Evolutionary conservation across 2,888 invertebrate genomes (phyloP), one percentile per base, ranked within the genome.

Genomic region (Molorchus minor): DNA sequence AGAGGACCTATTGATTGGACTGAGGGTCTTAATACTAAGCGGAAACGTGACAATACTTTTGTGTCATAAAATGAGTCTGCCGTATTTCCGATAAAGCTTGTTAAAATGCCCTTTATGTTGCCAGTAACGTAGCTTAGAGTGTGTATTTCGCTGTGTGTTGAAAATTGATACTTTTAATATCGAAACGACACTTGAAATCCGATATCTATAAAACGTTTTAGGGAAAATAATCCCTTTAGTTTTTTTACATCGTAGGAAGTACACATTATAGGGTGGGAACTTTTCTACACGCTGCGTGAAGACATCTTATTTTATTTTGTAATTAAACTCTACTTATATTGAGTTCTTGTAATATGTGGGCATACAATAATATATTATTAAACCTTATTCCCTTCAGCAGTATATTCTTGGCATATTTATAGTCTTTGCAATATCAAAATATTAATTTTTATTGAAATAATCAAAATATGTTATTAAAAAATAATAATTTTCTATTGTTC

Each of bases 241-340:
- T 54, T 44, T n/a, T 36, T 44, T 20, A 19, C 4, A n/a, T 51
- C 45, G 64, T 65, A 67, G 70, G 70, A 70, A 70, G 69, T 69
- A 56, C 66, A 69, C 66, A 29, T 59, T 62, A 53, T 55, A 68
- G 65, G 70, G 63, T 68, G 70, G 55, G 68, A 70, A 70, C 54
- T 16, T 44, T 41, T 46, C 53, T 56, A 25, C 45, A 33, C 46
- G 40, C 54, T 49, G 41, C 35, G 33, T 29, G 10, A 21, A 58
- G n/a, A 46, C 56, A 65, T 63, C 62, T 63, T 59, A 43, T 56
- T 46, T 40, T 43, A 36, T 45, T 44, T 16, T 54, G 36, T 41
- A 44, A 44, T 29, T 54, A 29, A 44, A 45, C 12, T n/a, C 33
- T 33, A n/a, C n/a, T n/a, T n/a, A n/a, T n/a, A n/a, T n/a, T n/a